Evolutionary conservation across 2,888 invertebrate species (phyloP).

Genomic region (Pyralis farinalis): DNA sequence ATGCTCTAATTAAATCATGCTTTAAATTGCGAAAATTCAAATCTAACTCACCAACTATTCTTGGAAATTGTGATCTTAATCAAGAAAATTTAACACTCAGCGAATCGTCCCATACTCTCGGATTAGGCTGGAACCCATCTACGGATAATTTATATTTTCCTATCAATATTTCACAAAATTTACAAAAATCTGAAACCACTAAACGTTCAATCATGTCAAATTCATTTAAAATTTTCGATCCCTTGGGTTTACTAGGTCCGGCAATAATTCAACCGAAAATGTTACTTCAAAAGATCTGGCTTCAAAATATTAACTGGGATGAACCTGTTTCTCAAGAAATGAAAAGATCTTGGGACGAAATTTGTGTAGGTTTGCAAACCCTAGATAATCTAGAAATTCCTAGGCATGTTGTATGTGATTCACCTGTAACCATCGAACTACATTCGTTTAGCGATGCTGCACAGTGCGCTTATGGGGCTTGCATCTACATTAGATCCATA

Average conservation of each 20-base stretch:
- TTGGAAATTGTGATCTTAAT: background rate
- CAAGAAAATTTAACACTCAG: slow-evolving; percentile 20
- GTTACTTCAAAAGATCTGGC: slow-evolving; percentile 16
- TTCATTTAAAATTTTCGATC: slow-evolving; percentile 14
- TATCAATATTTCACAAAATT: background rate
- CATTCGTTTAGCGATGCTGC: slow-evolving; percentile 31
- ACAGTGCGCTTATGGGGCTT: slow-evolving; percentile 25
- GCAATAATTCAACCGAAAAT: slow-evolving; percentile 14
- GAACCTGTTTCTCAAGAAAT: slow-evolving; percentile 11
- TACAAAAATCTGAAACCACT: slow-evolving; percentile 1
- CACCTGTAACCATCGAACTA: slow-evolving; percentile 18
- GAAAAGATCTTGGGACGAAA: slow-evolving; percentile 3
- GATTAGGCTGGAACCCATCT: slow-evolving; percentile 5
- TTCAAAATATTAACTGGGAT: slow-evolving; percentile 13
- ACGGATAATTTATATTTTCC: slow-evolving; percentile 4
- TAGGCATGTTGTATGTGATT: background rate
- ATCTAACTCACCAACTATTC: slow-evolving; percentile 13
- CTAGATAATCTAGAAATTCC: background rate
- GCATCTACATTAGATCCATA: slow-evolving; percentile 24
- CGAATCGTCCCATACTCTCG: slow-evolving; percentile 14
- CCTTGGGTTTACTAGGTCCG: slow-evolving; percentile 11
- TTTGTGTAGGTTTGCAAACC: background rate
- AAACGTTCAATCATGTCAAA: slow-evolving; percentile 12
- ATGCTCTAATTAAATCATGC: slow-evolving; percentile 13
- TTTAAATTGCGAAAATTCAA: slow-evolving; percentile 21